Evolutionary conservation across 2,797 vertebrate genomes (phyloP), one percentile per base, ranked within the genome.

Genomic region (Antrozous pallidus): DNA sequence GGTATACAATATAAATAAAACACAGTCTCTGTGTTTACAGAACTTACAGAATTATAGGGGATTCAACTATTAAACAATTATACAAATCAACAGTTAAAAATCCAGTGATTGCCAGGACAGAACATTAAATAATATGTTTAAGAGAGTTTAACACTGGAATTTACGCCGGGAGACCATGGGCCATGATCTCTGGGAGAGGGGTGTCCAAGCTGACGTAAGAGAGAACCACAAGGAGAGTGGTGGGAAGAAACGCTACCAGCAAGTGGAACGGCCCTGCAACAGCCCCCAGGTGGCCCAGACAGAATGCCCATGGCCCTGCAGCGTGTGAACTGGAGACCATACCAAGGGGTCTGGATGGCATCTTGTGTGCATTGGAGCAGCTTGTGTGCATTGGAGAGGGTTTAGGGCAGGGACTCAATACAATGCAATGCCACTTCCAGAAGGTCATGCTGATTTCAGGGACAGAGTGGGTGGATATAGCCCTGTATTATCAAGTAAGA

Each of bases 81-180:
- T 16, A 40, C 8, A 63, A 31, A 42, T 78, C 40, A 58, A 28
- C 51, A 45, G 58, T 79, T n/a, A 56, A 31, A 88, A 75, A 63
- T 61, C 38, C 16, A n/a, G 0, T 31, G 51, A n/a, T 79, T 38
- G 14, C 26, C 73, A 82, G 75, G 31, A 40, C 31, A 28, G 20
- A 67, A 83, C 67, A 87, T 49, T 33, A 63, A 78, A 38, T 9
- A 47, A 14, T 63, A 12, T 16, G 1, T 33, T 61, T 49, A 83
- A 82, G 63, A 89, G 38, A 83, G 13, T 42, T 93, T 71, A 42
- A 75, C n/a, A 22, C 47, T 45, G 14, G 45, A 63, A 79, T 24
- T 70, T 58, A 70, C 18, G 33, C 6, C 22, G 33, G 36, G 38
- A 49, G 47, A 38, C 73, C 10, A 54, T 75, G 17, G 51, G 69